A percentile compares a stretch with the other conserved stretches of the same genome.
These are phyloP conservation scores for Neoscelio sp. DNA, from an alignment of 2,888 invertebrate genomes.

Conservation along the genomic window DNA sequence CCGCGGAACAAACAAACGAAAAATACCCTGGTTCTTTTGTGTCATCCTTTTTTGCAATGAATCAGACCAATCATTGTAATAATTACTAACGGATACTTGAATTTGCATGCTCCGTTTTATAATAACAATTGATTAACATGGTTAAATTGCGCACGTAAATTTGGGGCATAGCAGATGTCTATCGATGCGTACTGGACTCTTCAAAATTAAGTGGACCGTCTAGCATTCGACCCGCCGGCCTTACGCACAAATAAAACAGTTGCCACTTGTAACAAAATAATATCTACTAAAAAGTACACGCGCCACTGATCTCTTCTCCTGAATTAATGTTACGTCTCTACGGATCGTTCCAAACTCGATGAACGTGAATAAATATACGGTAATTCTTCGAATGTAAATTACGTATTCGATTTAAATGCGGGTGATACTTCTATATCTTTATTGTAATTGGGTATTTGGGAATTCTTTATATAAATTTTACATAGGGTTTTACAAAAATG, in stretches of 20 bases:
- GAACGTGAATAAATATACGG: slow-evolving; percentile 57
- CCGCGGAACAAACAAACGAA: too few species aligned
- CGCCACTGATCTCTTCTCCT: slow-evolving; percentile 74
- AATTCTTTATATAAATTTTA: too few species aligned
- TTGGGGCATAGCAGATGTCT: slow-evolving; percentile 77
- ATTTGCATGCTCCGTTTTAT: slow-evolving; percentile 49
- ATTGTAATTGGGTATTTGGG: too few species aligned
- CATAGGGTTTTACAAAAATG: too few species aligned
- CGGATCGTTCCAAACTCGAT: too few species aligned
- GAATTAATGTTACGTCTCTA: slow-evolving; percentile 2
- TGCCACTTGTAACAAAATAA: slow-evolving; percentile 78
- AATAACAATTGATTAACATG: slow-evolving; percentile 59
- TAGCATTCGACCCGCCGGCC: slow-evolving; percentile 64
- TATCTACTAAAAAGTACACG: slow-evolving; percentile 76
- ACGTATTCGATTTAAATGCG: background rate
- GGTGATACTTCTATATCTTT: too few species aligned
- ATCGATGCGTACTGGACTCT: slow-evolving; percentile 74
- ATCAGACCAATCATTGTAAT: slow-evolving; percentile 6
- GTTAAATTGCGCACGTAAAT: slow-evolving; percentile 56
- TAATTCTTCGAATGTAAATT: background rate
- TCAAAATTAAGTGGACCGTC: slow-evolving; percentile 79
- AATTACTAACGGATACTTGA: slow-evolving; percentile 54
- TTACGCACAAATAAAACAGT: slow-evolving; percentile 77
- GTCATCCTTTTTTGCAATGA: slow-evolving; percentile 26
- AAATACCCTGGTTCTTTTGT: too few species aligned